A percentile compares a stretch with the other conserved stretches of the same genome.
Evolutionary conservation across 2,888 invertebrate genomes (phyloP).

Genomic region (Metopia argyrocephala): DNA sequence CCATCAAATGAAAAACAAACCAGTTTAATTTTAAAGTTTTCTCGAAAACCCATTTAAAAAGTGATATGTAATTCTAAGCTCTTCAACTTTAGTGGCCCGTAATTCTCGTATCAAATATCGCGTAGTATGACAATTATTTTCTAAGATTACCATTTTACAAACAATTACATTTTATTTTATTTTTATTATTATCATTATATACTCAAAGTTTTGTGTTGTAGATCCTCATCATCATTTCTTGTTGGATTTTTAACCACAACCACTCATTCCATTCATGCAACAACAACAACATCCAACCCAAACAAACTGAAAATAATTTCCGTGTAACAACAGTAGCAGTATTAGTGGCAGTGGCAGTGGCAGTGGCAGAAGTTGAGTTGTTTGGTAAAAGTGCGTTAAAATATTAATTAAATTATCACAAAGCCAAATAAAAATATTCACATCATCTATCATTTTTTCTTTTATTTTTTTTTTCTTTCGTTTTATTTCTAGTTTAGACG

Average conservation of each 20-base stretch:
- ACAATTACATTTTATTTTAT: slow-evolving; percentile 54
- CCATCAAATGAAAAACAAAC: too few relatives aligned
- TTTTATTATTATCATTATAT: slow-evolving; percentile 41
- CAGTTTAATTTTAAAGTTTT: too few relatives aligned
- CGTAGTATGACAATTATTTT: slow-evolving; percentile 20
- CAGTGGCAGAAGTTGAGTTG: slow-evolving; percentile 22
- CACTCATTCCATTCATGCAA: slow-evolving; percentile 20
- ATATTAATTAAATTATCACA: slow-evolving; percentile 65
- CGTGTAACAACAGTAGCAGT: neutral
- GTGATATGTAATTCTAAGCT: too few relatives aligned
- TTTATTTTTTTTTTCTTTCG: slow-evolving; percentile 41
- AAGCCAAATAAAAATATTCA: slow-evolving; percentile 58
- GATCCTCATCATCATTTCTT: neutral
- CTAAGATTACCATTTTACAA: slow-evolving; percentile 42
- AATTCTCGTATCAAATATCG: neutral
- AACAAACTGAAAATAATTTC: neutral
- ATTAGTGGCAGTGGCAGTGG: neutral
- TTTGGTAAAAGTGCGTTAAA: slow-evolving; percentile 59
- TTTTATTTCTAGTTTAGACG: neutral
- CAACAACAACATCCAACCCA: neutral
- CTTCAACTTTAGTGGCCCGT: neutral
- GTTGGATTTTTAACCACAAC: slow-evolving; percentile 36
- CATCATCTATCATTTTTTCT: slow-evolving; percentile 61
- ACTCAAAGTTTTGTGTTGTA: neutral
- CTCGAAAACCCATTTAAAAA: too few relatives aligned